Conservation (phyloP, 1,140 invertebrate species). For the Neelides sp. region DNA sequence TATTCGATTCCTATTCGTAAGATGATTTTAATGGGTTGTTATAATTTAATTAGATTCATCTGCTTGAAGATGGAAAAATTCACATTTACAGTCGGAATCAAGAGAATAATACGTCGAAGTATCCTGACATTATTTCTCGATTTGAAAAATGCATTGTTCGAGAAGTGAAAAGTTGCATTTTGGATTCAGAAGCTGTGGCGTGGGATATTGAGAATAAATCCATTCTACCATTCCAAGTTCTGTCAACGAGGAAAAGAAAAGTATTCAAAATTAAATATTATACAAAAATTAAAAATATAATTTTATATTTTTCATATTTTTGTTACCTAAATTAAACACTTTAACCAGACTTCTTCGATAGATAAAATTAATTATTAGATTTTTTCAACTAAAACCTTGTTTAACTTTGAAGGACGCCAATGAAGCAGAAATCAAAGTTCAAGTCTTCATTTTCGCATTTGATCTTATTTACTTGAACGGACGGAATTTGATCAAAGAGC, state of each 20-base stretch:
- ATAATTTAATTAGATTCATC: constrained; percentile 53
- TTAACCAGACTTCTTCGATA: background rate
- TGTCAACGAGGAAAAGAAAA: constrained; percentile 92
- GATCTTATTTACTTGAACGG: constrained; percentile 94
- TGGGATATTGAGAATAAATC: constrained; percentile 80
- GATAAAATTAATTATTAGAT: background rate
- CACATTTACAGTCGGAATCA: constrained; percentile 92
- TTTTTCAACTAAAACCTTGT: constrained; percentile 4
- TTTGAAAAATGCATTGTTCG: constrained; percentile 44
- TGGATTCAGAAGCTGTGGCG: constrained; percentile 95
- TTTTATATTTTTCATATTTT: background rate
- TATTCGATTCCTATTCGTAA: too few relatives aligned
- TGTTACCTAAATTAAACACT: too few relatives aligned
- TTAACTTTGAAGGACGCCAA: constrained; percentile 56
- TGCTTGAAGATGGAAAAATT: constrained; percentile 52
- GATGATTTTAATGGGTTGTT: background rate
- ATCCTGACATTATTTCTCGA: constrained; percentile 83
- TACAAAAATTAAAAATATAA: constrained; percentile 7
- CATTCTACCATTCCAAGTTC: constrained; percentile 93
- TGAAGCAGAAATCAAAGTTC: constrained; percentile 82
- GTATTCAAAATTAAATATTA: constrained; percentile 37
- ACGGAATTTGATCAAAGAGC: constrained; percentile 62
- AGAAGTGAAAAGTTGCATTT: constrained; percentile 66
- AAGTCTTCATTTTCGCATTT: constrained; percentile 96
- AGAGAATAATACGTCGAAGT: constrained; percentile 95